phyloP scores from a whole-genome alignment of 2,797 vertebrate species.

The Eidolon dupreanum region DNA sequence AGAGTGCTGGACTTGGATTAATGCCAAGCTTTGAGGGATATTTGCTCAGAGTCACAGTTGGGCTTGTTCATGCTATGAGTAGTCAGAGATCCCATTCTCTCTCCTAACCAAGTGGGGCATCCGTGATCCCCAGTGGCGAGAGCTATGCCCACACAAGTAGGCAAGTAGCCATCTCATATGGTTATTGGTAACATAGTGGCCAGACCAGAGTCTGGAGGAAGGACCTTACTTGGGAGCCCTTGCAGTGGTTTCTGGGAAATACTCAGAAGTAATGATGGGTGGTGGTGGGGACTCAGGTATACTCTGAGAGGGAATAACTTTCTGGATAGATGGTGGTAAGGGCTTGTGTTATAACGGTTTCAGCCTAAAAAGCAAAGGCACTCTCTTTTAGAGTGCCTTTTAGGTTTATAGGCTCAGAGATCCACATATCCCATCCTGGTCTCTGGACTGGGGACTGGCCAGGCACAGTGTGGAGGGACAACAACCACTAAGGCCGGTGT shows the following conservation, averaged over 20 bases:
- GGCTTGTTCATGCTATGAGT: neutral
- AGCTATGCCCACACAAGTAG: neutral
- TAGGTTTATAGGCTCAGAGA: neutral
- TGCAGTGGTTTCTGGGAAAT: neutral
- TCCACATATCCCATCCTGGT: neutral
- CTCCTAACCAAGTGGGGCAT: neutral
- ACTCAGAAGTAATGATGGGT: neutral
- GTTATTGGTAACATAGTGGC: neutral
- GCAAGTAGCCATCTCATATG: neutral
- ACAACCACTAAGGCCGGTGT: rapidly evolving
- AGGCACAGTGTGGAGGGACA: neutral
- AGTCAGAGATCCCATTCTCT: neutral
- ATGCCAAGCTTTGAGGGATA: neutral
- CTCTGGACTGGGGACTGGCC: neutral
- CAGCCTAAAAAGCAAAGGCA: neutral
- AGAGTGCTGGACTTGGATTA: neutral
- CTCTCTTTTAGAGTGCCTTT: neutral
- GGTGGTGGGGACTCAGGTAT: rapidly evolving
- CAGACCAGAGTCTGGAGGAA: neutral
- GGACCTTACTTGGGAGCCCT: neutral
- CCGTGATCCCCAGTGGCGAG: neutral
- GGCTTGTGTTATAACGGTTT: neutral
- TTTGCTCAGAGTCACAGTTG: neutral
- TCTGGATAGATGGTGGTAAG: neutral
- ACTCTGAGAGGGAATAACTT: neutral